Conservation (phyloP, 1,140 invertebrate genomes). For the Venturia canescens region DNA sequence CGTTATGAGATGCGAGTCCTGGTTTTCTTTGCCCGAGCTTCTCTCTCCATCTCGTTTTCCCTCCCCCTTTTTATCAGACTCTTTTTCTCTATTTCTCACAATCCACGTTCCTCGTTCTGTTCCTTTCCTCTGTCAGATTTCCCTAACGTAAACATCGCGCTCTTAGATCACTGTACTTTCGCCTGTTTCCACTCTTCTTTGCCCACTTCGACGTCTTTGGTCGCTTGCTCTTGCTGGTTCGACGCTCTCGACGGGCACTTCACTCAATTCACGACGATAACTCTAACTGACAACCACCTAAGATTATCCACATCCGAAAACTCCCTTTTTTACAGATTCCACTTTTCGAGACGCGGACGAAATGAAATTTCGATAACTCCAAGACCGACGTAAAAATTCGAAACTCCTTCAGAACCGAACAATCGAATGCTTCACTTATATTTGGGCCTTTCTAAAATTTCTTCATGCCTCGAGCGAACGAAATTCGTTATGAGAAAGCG, state of each 20-base stretch:
- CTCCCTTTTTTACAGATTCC: not conserved
- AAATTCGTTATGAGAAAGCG: too few relatives aligned
- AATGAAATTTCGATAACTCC: too few relatives aligned
- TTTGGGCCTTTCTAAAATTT: too few relatives aligned
- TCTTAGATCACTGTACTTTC: conserved; percentile 45
- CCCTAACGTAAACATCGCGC: conserved; percentile 67
- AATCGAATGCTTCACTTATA: too few relatives aligned
- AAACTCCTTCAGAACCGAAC: too few relatives aligned
- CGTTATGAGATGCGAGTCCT: conserved; percentile 57
- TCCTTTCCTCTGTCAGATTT: conserved; percentile 66
- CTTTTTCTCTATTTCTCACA: not conserved
- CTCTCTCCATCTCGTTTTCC: conserved; percentile 28
- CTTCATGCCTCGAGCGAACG: too few relatives aligned
- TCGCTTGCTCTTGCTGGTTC: conserved; percentile 40
- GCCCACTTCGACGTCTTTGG: conserved; percentile 29
- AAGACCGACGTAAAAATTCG: too few relatives aligned
- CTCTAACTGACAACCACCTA: conserved; percentile 23
- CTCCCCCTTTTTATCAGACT: not conserved
- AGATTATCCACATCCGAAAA: conserved; percentile 43
- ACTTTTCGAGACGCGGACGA: conserved; percentile 37
- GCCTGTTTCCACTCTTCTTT: conserved; percentile 52
- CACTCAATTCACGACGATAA: conserved; percentile 54
- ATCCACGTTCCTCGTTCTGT: conserved; percentile 28
- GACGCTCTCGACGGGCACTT: conserved; percentile 26
- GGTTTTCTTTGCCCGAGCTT: conserved; percentile 48